Evolutionary conservation across 2,113 vertebrate genomes (phyloP).

Genomic region (Pongo abelii): DNA sequence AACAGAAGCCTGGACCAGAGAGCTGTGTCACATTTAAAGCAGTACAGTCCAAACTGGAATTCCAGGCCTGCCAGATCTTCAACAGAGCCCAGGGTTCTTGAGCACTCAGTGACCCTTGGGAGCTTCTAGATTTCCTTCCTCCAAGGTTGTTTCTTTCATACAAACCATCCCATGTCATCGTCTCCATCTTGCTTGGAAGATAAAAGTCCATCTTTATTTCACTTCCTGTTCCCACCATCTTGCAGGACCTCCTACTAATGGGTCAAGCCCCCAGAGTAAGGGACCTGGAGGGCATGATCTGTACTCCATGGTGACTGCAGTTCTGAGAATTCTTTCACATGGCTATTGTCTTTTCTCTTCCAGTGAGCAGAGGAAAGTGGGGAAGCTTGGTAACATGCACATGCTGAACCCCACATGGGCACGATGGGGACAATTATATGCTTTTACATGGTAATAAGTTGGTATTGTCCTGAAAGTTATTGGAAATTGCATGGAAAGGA

Average conservation of each 20-base stretch:
- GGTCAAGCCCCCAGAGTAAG: background rate
- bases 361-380: background rate
- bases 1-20: background rate
- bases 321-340: background rate
- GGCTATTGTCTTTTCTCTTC: background rate
- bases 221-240: background rate
- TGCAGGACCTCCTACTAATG: background rate
- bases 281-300: fast-evolving
- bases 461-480: background rate
- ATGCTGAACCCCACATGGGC: no score
- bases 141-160: background rate
- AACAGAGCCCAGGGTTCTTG: background rate
- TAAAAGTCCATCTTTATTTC: no score
- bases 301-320: background rate
- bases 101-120: background rate
- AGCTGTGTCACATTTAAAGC: background rate
- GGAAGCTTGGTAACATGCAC: no score
- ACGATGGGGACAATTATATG: background rate
- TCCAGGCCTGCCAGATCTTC: background rate
- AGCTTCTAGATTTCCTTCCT: background rate
- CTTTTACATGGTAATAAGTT: fast-evolving
- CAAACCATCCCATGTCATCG: no score
- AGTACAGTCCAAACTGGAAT: background rate
- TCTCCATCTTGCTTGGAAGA: background rate
- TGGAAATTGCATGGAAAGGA: background rate